Evolutionary conservation across 1,140 invertebrate species (phyloP).

Genomic region (Temnothorax nylanderi): DNA sequence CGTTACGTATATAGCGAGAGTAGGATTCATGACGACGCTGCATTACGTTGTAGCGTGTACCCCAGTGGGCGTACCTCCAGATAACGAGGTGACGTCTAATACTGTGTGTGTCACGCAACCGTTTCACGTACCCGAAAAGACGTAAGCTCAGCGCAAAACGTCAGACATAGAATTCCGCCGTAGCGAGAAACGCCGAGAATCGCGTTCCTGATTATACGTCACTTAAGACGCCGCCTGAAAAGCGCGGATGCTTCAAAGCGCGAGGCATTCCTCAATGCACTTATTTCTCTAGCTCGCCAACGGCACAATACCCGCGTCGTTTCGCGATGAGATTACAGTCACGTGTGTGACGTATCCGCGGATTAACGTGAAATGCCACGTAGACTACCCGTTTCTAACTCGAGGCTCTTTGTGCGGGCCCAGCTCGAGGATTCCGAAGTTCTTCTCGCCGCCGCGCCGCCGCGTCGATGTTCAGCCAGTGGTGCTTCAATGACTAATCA

Average conservation of each 20-base stretch:
- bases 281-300: constrained; percentile 51
- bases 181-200: constrained; percentile 40
- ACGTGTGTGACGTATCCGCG: constrained; percentile 32
- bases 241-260: constrained; percentile 44
- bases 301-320: constrained; percentile 41
- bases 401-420: constrained; percentile 42
- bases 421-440: constrained; percentile 41
- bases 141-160: background rate
- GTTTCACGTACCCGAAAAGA: constrained; percentile 1
- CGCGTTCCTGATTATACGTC: constrained; percentile 32
- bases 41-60: background rate
- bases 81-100: constrained; percentile 51
- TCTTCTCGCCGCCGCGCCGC: constrained; percentile 22
- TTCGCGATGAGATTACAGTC: constrained; percentile 46
- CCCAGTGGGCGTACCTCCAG: constrained; percentile 17
- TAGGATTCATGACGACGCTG: constrained; percentile 8
- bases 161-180: constrained; percentile 40
- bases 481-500: constrained; percentile 75
- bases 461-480: constrained; percentile 18
- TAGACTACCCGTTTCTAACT: constrained; percentile 40
- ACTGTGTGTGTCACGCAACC: constrained; percentile 32
- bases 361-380: constrained; percentile 61
- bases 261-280: constrained; percentile 42
- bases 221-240: constrained; percentile 56
- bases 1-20: background rate